Conservation (phyloP, 2,888 invertebrate species). For the Parasteatoda lunata region DNA sequence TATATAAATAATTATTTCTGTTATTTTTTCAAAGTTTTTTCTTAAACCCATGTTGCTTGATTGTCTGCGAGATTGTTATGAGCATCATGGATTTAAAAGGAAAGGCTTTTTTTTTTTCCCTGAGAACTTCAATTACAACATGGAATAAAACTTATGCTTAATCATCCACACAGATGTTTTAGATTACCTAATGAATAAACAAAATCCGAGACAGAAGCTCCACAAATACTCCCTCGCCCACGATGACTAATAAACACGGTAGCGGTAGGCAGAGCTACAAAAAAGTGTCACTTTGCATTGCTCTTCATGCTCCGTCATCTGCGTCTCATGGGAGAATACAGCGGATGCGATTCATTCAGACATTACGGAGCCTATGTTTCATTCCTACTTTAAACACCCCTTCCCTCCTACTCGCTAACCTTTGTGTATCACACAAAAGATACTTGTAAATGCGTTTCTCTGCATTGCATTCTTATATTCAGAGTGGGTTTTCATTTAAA, state of each 20-base stretch:
- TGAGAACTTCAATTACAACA: too few species aligned
- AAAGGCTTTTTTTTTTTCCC: too few species aligned
- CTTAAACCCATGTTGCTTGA: too few species aligned
- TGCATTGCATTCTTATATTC: not conserved
- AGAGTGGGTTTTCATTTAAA: not conserved
- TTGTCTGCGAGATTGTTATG: too few species aligned
- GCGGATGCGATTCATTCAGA: slow-evolving; percentile 35
- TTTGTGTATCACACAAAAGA: not conserved
- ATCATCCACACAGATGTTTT: too few species aligned
- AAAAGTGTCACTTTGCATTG: not conserved
- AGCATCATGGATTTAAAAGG: too few species aligned
- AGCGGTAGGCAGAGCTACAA: slow-evolving; percentile 1
- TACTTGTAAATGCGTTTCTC: not conserved
- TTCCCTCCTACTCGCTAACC: not conserved
- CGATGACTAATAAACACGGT: not conserved
- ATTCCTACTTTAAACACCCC: not conserved
- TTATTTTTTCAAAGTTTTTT: too few species aligned
- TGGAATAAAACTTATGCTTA: too few species aligned
- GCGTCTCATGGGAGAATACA: slow-evolving; percentile 35
- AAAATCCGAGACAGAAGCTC: not conserved
- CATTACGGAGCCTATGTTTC: not conserved
- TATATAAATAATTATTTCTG: too few species aligned
- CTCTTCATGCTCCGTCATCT: slow-evolving; percentile 1
- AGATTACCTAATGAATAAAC: too few species aligned
- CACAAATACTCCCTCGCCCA: not conserved